These are phyloP conservation scores for Anolis apletophallus DNA, from an alignment of 2,797 vertebrate genomes.

Conservation along the genomic window DNA sequence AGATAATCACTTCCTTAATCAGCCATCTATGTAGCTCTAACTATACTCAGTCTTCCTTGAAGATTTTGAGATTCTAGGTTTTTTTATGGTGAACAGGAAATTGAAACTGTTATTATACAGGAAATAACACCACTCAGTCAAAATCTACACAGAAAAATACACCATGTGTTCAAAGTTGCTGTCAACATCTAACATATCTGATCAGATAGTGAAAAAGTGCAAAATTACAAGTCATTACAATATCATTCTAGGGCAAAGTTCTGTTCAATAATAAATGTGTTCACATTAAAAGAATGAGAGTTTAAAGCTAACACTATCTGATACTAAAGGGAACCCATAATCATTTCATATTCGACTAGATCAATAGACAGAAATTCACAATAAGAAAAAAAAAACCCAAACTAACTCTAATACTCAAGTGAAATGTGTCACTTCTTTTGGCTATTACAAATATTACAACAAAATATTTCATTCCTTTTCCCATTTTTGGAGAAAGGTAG, in stretches of 20 bases:
- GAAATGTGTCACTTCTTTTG: neutral
- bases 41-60: conserved; percentile 71
- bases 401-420: conserved; percentile 4
- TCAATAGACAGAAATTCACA: conserved; percentile 38
- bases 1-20: conserved; percentile 75
- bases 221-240: conserved; percentile 70
- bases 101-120: conserved; percentile 98
- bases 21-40: conserved; percentile 73
- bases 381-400: neutral
- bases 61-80: conserved; percentile 83
- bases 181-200: conserved; percentile 84
- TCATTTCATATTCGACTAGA: conserved; percentile 58
- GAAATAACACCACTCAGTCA: conserved; percentile 99
- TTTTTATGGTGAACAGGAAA: conserved; percentile 94
- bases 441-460: neutral
- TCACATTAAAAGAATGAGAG: conserved; percentile 36
- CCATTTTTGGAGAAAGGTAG: too few relatives aligned
- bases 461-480: too few relatives aligned
- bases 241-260: conserved; percentile 62
- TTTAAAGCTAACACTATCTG: conserved; percentile 57
- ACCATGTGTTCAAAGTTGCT: conserved; percentile 86
- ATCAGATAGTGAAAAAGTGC: conserved; percentile 78
- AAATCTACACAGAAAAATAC: conserved; percentile 90
- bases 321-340: conserved; percentile 58
- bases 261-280: conserved; percentile 52